Evolutionary conservation across 1,140 invertebrate genomes (phyloP).

Genomic region (Sitodiplosis mosellana): DNA sequence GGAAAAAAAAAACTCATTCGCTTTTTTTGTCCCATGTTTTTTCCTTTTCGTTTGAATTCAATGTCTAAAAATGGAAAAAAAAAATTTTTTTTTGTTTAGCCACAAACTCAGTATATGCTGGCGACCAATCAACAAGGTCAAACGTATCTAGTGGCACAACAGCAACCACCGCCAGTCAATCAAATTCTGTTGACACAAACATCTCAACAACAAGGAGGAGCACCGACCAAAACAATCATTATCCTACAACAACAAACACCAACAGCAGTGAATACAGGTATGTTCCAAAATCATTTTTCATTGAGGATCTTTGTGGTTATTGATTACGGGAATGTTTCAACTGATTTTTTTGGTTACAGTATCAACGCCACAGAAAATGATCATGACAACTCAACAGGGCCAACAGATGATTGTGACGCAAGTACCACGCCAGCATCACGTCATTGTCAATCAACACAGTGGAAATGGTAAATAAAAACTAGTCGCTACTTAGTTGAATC

Average conservation of each 20-base stretch:
- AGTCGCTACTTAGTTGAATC: no score
- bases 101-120: conserved; percentile 19
- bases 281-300: conserved; percentile 2
- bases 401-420: conserved; percentile 42
- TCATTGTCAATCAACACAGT: conserved; percentile 14
- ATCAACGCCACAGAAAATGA: conserved; percentile 30
- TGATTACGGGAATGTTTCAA: no score
- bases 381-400: conserved; percentile 43
- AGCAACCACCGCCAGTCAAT: conserved; percentile 7
- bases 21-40: no score
- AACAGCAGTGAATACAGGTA: no score
- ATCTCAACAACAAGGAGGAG: conserved; percentile 29
- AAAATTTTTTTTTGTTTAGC: no score
- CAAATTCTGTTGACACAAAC: conserved; percentile 22
- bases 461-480: conserved; percentile 7
- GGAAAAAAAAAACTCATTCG: no score
- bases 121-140: conserved; percentile 23
- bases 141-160: conserved; percentile 38
- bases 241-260: conserved; percentile 43
- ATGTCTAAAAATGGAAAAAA: no score
- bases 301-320: no score
- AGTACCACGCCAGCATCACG: conserved; percentile 19
- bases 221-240: conserved; percentile 48
- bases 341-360: no score
- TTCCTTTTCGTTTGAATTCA: no score